phyloP scores from a whole-genome alignment of 1,140 invertebrate species.

The Drosophila nasuta region DNA sequence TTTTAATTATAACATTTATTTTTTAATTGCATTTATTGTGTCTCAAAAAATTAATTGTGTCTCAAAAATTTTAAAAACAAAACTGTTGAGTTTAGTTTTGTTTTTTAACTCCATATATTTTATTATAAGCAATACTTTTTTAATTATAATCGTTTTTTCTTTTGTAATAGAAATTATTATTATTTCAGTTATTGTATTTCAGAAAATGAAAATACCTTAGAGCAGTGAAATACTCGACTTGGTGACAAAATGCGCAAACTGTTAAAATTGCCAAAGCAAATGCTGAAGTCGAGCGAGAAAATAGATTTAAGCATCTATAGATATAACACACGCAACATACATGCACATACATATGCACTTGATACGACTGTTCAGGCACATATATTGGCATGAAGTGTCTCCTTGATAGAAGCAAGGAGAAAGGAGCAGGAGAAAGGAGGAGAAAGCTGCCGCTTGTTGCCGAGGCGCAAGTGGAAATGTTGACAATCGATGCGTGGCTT shows the following conservation, averaged over 20 bases:
- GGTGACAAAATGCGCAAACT: constrained; percentile 49
- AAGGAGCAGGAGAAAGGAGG: neutral
- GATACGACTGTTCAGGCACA: constrained; percentile 46
- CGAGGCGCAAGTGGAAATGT: constrained; percentile 47
- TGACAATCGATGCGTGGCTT: constrained; percentile 66
- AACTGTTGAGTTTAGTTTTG: too few relatives aligned
- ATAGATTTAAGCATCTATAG: constrained; percentile 55
- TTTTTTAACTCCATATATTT: too few relatives aligned
- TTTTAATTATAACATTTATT: too few relatives aligned
- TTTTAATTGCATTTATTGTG: too few relatives aligned
- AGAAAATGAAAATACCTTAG: neutral
- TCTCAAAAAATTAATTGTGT: too few relatives aligned
- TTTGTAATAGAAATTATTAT: neutral
- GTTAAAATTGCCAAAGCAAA: constrained; percentile 56
- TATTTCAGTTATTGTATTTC: neutral
- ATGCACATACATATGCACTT: constrained; percentile 16
- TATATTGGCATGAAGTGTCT: constrained; percentile 16
- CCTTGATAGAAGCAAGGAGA: too few relatives aligned
- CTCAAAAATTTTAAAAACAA: too few relatives aligned
- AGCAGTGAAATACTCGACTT: constrained; percentile 14
- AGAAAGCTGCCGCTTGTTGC: constrained; percentile 19
- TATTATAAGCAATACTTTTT: neutral
- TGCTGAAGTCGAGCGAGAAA: constrained; percentile 40
- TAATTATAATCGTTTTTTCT: neutral
- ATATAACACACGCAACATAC: constrained; percentile 19